These are phyloP conservation scores for Frankliniella fusca DNA, from an alignment of 2,888 invertebrate species.

Conservation along the genomic window DNA sequence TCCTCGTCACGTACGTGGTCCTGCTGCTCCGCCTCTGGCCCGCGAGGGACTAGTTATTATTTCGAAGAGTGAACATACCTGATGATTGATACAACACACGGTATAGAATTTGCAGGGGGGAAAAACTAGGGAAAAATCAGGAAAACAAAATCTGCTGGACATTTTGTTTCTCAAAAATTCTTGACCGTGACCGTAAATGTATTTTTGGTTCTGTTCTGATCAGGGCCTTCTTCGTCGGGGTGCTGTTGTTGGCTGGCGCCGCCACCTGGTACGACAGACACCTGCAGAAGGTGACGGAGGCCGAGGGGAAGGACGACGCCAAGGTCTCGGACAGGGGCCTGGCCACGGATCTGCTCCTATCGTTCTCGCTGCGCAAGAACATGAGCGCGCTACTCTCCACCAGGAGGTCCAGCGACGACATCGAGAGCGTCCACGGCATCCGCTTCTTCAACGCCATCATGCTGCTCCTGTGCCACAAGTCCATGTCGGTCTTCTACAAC, in stretches of 20 bases:
- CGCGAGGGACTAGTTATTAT: constrained; percentile 32
- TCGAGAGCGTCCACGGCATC: constrained; percentile 62
- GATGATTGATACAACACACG: background rate
- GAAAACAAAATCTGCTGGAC: background rate
- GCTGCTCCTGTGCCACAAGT: constrained; percentile 62
- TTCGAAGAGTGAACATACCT: background rate
- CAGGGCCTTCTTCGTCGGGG: constrained; percentile 40
- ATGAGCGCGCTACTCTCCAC: constrained; percentile 53
- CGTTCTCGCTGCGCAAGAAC: constrained; percentile 60
- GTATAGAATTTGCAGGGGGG: background rate
- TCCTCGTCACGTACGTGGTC: constrained; percentile 50
- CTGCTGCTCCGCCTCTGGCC: constrained; percentile 31
- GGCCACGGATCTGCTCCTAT: constrained; percentile 35
- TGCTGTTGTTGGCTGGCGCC: constrained; percentile 42
- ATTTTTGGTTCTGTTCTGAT: background rate
- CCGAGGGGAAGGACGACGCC: background rate
- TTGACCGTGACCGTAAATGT: background rate
- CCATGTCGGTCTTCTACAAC: constrained; percentile 65
- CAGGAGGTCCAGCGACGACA: constrained; percentile 53
- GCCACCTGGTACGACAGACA: constrained; percentile 44
- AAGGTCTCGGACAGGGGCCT: background rate
- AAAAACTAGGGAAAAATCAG: background rate
- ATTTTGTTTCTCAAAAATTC: background rate
- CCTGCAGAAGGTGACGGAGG: constrained; percentile 34
- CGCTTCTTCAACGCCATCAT: constrained; percentile 61